phyloP scores from a whole-genome alignment of 2,797 vertebrate species.

The Lophius americanus region DNA sequence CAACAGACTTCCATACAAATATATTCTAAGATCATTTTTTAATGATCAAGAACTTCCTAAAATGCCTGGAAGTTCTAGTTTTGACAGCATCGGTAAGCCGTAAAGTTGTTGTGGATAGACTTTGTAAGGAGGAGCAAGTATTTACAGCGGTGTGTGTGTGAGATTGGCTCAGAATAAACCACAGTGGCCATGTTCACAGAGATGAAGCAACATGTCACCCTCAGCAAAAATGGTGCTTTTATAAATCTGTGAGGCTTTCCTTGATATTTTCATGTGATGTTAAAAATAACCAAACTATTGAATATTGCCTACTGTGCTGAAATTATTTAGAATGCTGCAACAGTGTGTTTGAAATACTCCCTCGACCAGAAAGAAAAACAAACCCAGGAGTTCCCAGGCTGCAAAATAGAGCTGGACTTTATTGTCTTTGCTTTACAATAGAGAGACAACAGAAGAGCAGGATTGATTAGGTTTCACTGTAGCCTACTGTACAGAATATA shows the following conservation, averaged over 20 bases:
- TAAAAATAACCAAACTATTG: background rate
- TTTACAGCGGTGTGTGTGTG: conserved; percentile 14
- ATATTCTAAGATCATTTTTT: too few species aligned
- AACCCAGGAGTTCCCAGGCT: background rate
- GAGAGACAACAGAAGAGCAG: background rate
- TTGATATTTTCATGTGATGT: background rate
- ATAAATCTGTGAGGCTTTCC: background rate
- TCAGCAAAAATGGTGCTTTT: background rate
- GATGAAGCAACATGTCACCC: conserved; percentile 1
- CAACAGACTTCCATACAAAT: too few species aligned
- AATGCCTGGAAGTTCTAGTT: background rate
- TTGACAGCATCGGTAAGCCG: background rate
- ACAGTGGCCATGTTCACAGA: background rate
- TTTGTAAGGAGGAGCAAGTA: background rate
- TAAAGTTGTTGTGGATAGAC: background rate
- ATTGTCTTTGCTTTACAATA: conserved; percentile 8
- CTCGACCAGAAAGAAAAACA: background rate
- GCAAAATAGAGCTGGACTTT: conserved; percentile 7
- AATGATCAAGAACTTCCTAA: background rate
- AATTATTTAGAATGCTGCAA: conserved; percentile 2
- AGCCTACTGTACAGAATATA: conserved; percentile 22
- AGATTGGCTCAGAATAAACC: conserved; percentile 18
- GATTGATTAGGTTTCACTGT: conserved; percentile 25
- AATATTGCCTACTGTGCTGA: background rate
- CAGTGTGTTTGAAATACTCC: background rate